A percentile compares a stretch with the other conserved stretches of the same genome.
Evolutionary conservation across 2,797 vertebrate species (phyloP).

Genomic region (Botia almorhae): DNA sequence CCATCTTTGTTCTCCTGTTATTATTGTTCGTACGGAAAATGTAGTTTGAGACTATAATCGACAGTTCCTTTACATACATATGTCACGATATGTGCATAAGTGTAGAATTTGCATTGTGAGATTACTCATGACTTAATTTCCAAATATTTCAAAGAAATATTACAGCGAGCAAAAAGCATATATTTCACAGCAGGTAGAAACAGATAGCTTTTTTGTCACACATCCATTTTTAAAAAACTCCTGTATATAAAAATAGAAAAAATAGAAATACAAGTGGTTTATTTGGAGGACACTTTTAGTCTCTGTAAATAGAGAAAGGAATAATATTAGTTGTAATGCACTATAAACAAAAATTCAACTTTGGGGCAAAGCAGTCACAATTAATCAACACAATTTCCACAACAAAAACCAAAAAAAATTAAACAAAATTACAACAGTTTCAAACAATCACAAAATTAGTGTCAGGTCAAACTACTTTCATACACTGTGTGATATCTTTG

Average conservation of each 20-base stretch:
- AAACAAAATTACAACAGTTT: neutral
- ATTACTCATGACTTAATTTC: too few relatives aligned
- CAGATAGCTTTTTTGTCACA: neutral
- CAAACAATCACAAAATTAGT: neutral
- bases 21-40: conserved; percentile 67
- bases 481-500: neutral
- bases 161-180: conserved; percentile 34
- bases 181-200: conserved; percentile 48
- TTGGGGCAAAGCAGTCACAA: neutral
- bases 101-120: too few relatives aligned
- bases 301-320: conserved; percentile 73
- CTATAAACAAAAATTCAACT: neutral
- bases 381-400: neutral
- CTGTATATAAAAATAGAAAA: neutral
- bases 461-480: neutral
- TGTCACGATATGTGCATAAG: too few relatives aligned
- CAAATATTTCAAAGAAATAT: neutral
- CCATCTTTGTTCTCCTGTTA: conserved; percentile 70
- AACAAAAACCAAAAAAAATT: neutral
- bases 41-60: neutral
- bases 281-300: conserved; percentile 78
- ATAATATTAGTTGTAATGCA: conserved; percentile 12
- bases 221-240: neutral
- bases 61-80: neutral
- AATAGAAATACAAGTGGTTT: conserved; percentile 54